Conservation (phyloP, 1,140 invertebrate species). For the Brachionus manjavacas region DNA sequence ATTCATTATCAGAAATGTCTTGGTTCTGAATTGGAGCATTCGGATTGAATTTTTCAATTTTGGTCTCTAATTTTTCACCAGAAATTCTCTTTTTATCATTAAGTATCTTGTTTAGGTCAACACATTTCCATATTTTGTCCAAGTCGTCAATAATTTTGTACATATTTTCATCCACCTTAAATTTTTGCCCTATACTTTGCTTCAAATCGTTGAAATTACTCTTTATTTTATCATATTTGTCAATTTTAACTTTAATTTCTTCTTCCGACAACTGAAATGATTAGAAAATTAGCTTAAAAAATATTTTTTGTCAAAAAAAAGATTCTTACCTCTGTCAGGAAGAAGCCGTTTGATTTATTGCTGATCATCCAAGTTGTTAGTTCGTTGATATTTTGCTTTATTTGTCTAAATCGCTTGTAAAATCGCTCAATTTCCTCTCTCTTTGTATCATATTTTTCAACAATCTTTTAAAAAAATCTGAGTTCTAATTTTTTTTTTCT, state of each 20-base stretch:
- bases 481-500: not conserved
- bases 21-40: not conserved
- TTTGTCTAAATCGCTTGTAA: not conserved
- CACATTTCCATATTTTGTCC: not conserved
- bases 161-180: not conserved
- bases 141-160: not conserved
- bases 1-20: not conserved
- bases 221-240: conserved; percentile 14
- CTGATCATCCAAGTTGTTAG: not conserved
- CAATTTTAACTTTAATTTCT: not conserved
- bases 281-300: not conserved
- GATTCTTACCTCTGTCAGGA: not conserved
- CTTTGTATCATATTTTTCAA: conserved; percentile 5
- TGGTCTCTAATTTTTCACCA: not conserved
- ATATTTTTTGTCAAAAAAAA: not conserved
- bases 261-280: not conserved
- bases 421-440: not conserved
- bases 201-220: not conserved
- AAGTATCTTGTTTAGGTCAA: not conserved
- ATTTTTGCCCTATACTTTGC: not conserved
- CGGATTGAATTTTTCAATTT: not conserved
- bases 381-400: not conserved
- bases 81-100: not conserved
- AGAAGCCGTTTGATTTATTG: not conserved
- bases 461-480: not conserved